A percentile compares a stretch with the other conserved stretches of the same genome.
These are phyloP conservation scores for Hyaena hyaena DNA, from an alignment of 2,113 vertebrate species.

Conservation along the genomic window DNA sequence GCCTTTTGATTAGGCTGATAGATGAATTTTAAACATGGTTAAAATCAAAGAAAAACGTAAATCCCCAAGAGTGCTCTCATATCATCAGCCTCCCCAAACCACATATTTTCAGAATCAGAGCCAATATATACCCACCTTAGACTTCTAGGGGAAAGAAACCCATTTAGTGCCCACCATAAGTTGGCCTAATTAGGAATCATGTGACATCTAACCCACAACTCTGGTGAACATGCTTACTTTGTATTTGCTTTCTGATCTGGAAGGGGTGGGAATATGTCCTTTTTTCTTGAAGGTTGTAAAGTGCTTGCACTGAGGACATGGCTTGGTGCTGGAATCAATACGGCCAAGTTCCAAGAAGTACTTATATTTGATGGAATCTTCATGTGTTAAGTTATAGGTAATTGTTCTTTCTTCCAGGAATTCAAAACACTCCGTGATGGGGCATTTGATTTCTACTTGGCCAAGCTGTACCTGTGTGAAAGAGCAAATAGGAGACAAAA, in stretches of 20 bases:
- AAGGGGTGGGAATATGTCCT: constrained; percentile 89
- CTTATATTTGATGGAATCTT: constrained; percentile 95
- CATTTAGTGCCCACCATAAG: constrained; percentile 73
- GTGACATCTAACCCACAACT: constrained; percentile 74
- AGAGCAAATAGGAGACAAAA: constrained; percentile 57
- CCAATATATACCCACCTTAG: constrained; percentile 64
- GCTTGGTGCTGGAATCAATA: constrained; percentile 97
- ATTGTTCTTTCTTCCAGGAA: constrained; percentile 94
- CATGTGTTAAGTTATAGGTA: constrained; percentile 91
- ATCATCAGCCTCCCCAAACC: background rate
- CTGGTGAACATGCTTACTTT: constrained; percentile 91
- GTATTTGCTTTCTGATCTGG: constrained; percentile 95
- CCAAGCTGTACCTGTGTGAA: constrained; percentile 91
- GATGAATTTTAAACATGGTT: background rate
- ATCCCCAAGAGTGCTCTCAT: background rate
- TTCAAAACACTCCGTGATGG: constrained; percentile 95
- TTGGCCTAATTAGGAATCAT: constrained; percentile 62
- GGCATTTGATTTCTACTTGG: constrained; percentile 93
- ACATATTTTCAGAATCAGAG: constrained; percentile 52
- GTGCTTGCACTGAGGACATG: constrained; percentile 97
- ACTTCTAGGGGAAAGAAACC: constrained; percentile 74
- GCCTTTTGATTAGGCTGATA: background rate
- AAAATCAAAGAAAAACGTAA: constrained; percentile 15
- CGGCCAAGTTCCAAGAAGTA: constrained; percentile 98
- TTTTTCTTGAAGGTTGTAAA: constrained; percentile 95